Evolutionary conservation across 2,797 vertebrate species (phyloP), one percentile per base, ranked within the genome.

Genomic region (Ciconia nigra): DNA sequence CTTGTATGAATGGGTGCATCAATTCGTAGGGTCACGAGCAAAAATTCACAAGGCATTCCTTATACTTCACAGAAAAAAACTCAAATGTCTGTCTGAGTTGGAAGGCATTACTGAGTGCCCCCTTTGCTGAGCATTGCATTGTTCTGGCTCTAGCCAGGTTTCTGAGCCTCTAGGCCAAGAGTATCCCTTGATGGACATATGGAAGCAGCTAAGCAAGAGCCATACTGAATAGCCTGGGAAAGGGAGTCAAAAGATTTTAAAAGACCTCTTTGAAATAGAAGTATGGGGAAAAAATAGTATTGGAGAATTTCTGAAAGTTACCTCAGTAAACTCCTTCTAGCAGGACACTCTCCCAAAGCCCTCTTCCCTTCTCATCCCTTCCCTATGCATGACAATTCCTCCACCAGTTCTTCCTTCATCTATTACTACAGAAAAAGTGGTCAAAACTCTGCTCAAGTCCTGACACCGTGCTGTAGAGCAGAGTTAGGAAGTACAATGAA

Each of bases 1-100:
- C 3, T 1, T 13, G 11, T 4, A 26, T 3, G 1, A 15, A 33
- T 5, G 37, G 13, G 13, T 31, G n/a, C 28, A 47, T 15, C 42
- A 9, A 6, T 55, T 8, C 2, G 1, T 0, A 2, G 21, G 10
- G n/a, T 46, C 74, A 62, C 8, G 42, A 54, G 54, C 25, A 79
- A 46, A 58, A n/a, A 13, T 22, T 37, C 39, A 44, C 46, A 29
- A 49, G 51, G n/a, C 10, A 9, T 29, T 76, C 54, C 21, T 26
- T 25, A 14, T 20, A n/a, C 19, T 58, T 55, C 80, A 49, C 6
- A 35, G 61, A 54, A 46, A 46, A 58, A 31, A 0, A 0, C 2
- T 8, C 15, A n/a, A 33, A 37, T 49, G 14, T 83, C 42, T 42
- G 29, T 25, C 17, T 22, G 31, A 7, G 6, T 9, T 52, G 65